Evolutionary conservation across 1,140 invertebrate genomes (phyloP).

Genomic region (Eueides isabella): DNA sequence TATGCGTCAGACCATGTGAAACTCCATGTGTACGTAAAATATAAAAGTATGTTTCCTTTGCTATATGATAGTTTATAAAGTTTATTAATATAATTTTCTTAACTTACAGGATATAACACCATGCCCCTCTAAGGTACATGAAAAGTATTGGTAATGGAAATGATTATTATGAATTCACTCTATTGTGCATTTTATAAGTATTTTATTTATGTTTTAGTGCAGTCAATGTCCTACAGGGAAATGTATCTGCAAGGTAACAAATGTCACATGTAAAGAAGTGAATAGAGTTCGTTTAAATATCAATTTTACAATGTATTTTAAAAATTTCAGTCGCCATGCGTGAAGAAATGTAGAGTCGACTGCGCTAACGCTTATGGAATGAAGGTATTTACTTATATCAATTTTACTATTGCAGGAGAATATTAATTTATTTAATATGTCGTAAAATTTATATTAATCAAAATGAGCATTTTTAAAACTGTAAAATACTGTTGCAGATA

Average conservation of each 20-base stretch:
- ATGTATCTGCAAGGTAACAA: conserved; percentile 49
- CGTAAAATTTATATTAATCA: no score
- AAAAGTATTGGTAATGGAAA: background rate
- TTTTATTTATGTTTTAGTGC: conserved; percentile 41
- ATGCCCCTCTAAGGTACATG: conserved; percentile 43
- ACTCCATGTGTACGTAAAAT: conserved; percentile 35
- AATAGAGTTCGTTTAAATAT: background rate
- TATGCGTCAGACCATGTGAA: conserved; percentile 37
- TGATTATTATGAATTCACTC: background rate
- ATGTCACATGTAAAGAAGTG: background rate
- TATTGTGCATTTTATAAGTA: background rate
- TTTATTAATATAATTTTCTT: no score
- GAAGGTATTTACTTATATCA: conserved; percentile 39
- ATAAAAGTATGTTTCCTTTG: background rate
- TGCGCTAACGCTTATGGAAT: conserved; percentile 53
- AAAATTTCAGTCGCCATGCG: conserved; percentile 38
- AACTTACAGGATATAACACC: conserved; percentile 47
- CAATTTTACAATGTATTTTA: background rate
- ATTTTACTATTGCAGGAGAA: no score
- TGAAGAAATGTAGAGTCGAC: conserved; percentile 46
- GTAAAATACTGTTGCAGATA: conserved; percentile 42
- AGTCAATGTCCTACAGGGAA: conserved; percentile 48
- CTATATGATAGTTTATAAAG: no score
- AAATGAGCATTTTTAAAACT: background rate
- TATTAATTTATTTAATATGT: no score